A percentile compares a stretch with the other conserved stretches of the same genome.
Evolutionary conservation across 2,888 invertebrate species (phyloP).

Genomic region (Stenichneumon culpator): DNA sequence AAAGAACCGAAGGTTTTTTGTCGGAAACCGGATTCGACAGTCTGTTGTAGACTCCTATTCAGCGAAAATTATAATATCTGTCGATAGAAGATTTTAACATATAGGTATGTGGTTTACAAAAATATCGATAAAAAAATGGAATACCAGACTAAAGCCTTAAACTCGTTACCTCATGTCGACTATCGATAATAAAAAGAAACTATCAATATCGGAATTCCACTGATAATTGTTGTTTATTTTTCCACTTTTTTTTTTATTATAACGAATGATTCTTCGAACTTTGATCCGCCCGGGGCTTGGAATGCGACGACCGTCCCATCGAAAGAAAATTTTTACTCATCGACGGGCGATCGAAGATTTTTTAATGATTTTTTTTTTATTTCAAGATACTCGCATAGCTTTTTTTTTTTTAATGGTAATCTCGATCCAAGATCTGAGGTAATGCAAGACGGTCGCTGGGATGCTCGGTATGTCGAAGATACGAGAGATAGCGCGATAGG

Average conservation of each 20-base stretch:
- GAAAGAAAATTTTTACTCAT: not conserved
- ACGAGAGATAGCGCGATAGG: not conserved
- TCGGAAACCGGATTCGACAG: slow-evolving; percentile 1
- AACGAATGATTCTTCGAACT: not conserved
- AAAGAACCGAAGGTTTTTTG: not conserved
- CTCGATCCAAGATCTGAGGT: not conserved
- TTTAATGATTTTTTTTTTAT: not conserved
- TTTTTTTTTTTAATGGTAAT: not conserved
- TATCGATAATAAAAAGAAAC: too few species aligned
- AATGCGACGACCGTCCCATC: not conserved
- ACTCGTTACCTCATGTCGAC: too few species aligned
- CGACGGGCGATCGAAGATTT: not conserved
- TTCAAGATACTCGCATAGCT: not conserved
- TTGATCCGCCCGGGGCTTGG: not conserved
- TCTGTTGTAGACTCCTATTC: not conserved
- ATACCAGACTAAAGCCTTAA: too few species aligned
- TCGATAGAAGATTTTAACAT: not conserved
- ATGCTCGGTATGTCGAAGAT: slow-evolving; percentile 2
- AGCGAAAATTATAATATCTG: not conserved
- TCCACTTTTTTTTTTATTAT: not conserved
- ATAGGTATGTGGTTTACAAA: too few species aligned
- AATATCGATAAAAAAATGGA: too few species aligned
- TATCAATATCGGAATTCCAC: not conserved
- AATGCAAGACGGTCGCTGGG: not conserved
- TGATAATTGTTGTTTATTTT: not conserved